phyloP scores from a whole-genome alignment of 2,113 vertebrate species.

The Pelvicachromis taeniatus region DNA sequence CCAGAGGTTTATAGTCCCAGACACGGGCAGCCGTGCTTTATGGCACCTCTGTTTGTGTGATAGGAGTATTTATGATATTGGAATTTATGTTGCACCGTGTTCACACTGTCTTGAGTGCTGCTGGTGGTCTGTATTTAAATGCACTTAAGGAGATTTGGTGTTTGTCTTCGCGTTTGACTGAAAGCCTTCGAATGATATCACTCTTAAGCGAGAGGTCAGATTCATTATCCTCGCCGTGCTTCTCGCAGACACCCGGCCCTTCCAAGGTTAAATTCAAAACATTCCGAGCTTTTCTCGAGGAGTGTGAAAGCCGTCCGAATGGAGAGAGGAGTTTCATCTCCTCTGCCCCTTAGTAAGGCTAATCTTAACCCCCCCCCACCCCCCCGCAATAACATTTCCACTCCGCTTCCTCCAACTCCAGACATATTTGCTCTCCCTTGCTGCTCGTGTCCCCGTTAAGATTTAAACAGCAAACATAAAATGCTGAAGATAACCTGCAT shows the following conservation, averaged over 20 bases:
- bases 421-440: slow-evolving; percentile 73
- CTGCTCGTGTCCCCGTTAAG: slow-evolving; percentile 70
- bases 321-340: slow-evolving; percentile 61
- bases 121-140: slow-evolving; percentile 49
- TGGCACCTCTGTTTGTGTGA: slow-evolving; percentile 64
- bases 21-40: slow-evolving; percentile 63
- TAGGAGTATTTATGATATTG: slow-evolving; percentile 72
- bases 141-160: slow-evolving; percentile 39
- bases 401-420: slow-evolving; percentile 70
- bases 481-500: slow-evolving; percentile 69
- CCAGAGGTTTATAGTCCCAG: slow-evolving; percentile 72
- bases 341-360: slow-evolving; percentile 55
- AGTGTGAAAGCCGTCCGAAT: slow-evolving; percentile 52
- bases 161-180: slow-evolving; percentile 31
- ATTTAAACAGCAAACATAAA: slow-evolving; percentile 81
- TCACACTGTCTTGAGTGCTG: slow-evolving; percentile 24
- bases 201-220: slow-evolving; percentile 38
- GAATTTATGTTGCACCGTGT: slow-evolving; percentile 65
- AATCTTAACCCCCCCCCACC: slow-evolving; percentile 61
- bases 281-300: slow-evolving; percentile 35
- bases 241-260: slow-evolving; percentile 18
- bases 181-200: slow-evolving; percentile 35
- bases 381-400: slow-evolving; percentile 70
- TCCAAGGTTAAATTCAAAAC: slow-evolving; percentile 58
- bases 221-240: slow-evolving; percentile 11